Evolutionary conservation across 2,797 vertebrate species (phyloP).

Genomic region (Liparis tanakae): DNA sequence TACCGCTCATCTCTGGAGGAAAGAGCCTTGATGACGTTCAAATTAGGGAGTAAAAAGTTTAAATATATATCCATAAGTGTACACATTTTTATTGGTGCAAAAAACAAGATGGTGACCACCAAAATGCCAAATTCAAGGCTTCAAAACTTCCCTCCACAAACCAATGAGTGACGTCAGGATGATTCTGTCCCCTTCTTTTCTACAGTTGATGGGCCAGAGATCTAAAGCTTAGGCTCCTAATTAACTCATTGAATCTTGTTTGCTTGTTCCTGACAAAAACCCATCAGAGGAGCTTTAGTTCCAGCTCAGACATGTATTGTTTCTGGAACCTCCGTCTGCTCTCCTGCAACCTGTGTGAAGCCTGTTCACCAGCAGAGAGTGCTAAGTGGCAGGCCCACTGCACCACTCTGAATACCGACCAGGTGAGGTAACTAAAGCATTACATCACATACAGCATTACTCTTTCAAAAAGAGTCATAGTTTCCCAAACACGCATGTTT

Average conservation of each 20-base stretch:
- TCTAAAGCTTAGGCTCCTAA: neutral
- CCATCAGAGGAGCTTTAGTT: neutral
- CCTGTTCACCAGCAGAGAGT: conserved; percentile 61
- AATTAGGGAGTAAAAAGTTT: too few relatives aligned
- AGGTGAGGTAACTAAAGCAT: conserved; percentile 10
- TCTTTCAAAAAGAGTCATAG: conserved; percentile 2
- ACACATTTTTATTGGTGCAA: neutral
- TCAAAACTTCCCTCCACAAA: neutral
- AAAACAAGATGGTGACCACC: neutral
- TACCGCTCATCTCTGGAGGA: too few relatives aligned
- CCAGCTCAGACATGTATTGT: neutral
- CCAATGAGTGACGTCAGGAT: neutral
- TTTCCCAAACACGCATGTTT: conserved; percentile 1
- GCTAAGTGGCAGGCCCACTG: conserved; percentile 34
- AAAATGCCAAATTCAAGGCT: neutral
- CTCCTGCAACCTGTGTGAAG: conserved; percentile 8
- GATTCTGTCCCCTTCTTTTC: neutral
- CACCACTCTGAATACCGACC: conserved; percentile 11
- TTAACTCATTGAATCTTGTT: neutral
- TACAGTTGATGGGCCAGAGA: neutral
- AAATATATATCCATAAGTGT: too few relatives aligned
- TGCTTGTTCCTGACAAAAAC: neutral
- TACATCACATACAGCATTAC: conserved; percentile 6
- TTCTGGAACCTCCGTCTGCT: neutral
- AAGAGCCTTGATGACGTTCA: too few relatives aligned